Conservation (phyloP, 2,797 vertebrate genomes). For the Gallirallus australis region DNA sequence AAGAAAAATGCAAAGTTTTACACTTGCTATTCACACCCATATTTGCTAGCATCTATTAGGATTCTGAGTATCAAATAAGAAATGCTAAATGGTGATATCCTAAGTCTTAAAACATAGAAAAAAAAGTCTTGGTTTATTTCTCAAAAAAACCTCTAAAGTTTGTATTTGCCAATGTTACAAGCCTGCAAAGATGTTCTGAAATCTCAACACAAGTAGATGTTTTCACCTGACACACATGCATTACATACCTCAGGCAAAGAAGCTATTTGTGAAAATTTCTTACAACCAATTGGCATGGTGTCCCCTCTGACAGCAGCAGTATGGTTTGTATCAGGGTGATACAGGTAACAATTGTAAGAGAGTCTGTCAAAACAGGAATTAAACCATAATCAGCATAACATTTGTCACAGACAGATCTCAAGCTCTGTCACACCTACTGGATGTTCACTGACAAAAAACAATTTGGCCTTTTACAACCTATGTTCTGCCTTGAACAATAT, state of each 20-base stretch:
- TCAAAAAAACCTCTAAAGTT: not conserved
- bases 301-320: not conserved
- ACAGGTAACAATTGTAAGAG: not conserved
- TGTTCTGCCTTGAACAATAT: not conserved
- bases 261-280: not conserved
- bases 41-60: not conserved
- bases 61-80: not conserved
- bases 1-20: not conserved
- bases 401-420: not conserved
- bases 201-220: not conserved
- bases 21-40: not conserved
- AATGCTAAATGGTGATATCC: not conserved
- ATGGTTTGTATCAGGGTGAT: not conserved
- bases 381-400: not conserved
- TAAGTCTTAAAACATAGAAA: not conserved
- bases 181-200: not conserved
- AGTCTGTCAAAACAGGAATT: not conserved
- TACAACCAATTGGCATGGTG: not conserved
- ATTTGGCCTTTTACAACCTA: not conserved
- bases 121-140: not conserved
- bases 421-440: not conserved
- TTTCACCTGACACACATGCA: not conserved
- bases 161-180: not conserved
- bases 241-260: not conserved
- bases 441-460: not conserved